These are phyloP conservation scores for Sakesphorus luctuosus DNA, from an alignment of 2,113 vertebrate species.

Conservation along the genomic window DNA sequence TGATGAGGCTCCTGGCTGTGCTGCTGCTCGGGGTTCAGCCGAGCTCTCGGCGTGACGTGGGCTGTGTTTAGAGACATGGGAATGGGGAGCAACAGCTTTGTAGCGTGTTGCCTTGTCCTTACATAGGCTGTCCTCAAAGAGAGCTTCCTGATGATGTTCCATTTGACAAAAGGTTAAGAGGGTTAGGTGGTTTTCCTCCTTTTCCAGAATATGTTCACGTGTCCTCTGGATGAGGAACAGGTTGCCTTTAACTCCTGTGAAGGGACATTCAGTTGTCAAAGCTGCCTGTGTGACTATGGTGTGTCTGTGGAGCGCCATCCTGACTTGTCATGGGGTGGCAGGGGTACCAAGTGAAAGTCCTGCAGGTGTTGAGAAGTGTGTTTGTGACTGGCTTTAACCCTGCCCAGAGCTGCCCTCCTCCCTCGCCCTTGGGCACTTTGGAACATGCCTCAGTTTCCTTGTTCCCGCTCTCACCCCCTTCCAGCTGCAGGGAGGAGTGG, in stretches of 20 bases:
- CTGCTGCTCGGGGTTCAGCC: neutral
- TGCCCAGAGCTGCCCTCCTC: neutral
- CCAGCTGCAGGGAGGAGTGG: neutral
- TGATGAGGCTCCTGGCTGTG: neutral
- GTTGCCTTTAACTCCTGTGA: neutral
- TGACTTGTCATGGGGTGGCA: neutral
- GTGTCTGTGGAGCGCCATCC: accelerated
- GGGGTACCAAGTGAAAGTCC: neutral
- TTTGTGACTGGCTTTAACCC: neutral
- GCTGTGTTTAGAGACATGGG: neutral
- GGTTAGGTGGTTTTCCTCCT: neutral
- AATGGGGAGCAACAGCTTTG: neutral
- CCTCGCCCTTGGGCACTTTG: neutral
- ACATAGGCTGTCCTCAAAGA: neutral
- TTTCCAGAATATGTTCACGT: accelerated
- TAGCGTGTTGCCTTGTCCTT: neutral
- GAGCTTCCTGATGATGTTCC: neutral
- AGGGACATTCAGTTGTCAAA: neutral
- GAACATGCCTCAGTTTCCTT: neutral
- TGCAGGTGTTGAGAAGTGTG: neutral
- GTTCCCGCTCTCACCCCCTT: neutral
- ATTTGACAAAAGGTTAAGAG: neutral
- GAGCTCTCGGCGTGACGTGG: neutral
- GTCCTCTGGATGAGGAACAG: neutral
- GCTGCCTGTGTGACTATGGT: too few relatives aligned